Evolutionary conservation across 2,797 vertebrate genomes (phyloP).

Genomic region (Urosaurus nigricauda): DNA sequence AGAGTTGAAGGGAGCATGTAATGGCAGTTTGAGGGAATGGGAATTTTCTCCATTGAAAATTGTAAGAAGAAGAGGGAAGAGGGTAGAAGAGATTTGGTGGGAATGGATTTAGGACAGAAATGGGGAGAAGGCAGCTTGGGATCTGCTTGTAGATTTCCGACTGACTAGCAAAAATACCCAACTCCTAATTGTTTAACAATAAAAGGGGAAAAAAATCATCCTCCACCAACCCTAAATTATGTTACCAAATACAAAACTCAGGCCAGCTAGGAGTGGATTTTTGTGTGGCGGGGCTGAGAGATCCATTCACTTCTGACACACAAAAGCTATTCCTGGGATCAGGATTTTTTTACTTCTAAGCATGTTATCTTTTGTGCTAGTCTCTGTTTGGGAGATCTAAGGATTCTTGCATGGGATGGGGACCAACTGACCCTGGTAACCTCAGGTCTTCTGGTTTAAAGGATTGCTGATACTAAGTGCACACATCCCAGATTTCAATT

Average conservation of each 20-base stretch:
- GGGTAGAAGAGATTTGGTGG: too few species aligned
- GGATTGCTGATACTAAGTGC: neutral
- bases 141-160: too few species aligned
- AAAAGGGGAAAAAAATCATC: neutral
- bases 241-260: neutral
- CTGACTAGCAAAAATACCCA: neutral
- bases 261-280: neutral
- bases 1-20: too few species aligned
- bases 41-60: too few species aligned
- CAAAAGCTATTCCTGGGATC: neutral
- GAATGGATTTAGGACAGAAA: too few species aligned
- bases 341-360: neutral
- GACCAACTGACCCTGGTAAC: neutral
- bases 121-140: too few species aligned
- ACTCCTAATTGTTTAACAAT: neutral
- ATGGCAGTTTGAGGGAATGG: too few species aligned
- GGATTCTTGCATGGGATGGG: too few species aligned
- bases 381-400: neutral
- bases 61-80: too few species aligned
- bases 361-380: neutral
- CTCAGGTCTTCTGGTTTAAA: neutral
- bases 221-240: neutral
- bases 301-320: neutral
- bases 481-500: neutral
- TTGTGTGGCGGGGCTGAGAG: neutral